These are phyloP conservation scores for Terebella lapidaria DNA, from an alignment of 2,888 invertebrate genomes.

Conservation along the genomic window DNA sequence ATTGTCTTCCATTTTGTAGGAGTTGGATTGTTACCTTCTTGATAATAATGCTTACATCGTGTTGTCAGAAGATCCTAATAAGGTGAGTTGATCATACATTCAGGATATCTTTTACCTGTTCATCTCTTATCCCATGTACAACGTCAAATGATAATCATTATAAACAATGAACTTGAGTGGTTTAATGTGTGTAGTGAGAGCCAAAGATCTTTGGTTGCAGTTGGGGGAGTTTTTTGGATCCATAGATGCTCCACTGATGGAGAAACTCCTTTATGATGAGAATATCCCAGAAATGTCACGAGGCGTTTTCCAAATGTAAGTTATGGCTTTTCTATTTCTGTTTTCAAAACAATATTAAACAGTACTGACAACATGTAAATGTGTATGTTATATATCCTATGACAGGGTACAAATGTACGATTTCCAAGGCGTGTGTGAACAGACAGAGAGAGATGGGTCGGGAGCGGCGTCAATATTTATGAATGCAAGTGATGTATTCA, in stretches of 20 bases:
- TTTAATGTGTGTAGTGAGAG: too few species aligned
- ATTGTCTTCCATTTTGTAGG: constrained; percentile 13
- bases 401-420: constrained; percentile 31
- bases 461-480: constrained; percentile 18
- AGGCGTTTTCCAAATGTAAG: constrained; percentile 20
- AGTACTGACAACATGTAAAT: not conserved
- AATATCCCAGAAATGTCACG: constrained; percentile 1
- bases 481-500: constrained; percentile 22
- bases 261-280: constrained; percentile 13
- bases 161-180: too few species aligned
- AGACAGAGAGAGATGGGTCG: constrained; percentile 13
- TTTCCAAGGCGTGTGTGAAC: constrained; percentile 32
- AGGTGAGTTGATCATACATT: constrained; percentile 49
- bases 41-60: constrained; percentile 94
- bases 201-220: constrained; percentile 27
- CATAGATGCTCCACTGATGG: constrained; percentile 66
- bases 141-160: too few species aligned
- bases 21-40: constrained; percentile 74
- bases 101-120: too few species aligned
- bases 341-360: not conserved
- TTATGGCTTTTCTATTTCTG: too few species aligned
- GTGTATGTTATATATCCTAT: not conserved
- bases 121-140: too few species aligned
- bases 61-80: constrained; percentile 77
- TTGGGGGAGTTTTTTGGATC: constrained; percentile 85